Evolutionary conservation across 2,888 invertebrate genomes (phyloP).

Genomic region (Glomeris marginata): DNA sequence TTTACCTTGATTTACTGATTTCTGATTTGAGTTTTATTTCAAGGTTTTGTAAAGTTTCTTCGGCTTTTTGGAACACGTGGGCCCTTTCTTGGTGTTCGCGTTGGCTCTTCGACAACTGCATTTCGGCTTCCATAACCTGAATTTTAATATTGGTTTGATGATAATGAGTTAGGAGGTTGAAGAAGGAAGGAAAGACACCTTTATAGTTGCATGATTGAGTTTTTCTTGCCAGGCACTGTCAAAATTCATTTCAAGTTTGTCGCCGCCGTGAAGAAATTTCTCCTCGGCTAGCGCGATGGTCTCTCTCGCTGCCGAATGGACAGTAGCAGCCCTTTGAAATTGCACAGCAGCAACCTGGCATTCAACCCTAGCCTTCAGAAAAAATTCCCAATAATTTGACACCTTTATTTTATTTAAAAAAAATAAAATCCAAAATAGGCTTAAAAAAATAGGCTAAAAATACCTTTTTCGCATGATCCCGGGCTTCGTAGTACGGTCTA

Average conservation of each 20-base stretch:
- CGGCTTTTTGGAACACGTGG: constrained; percentile 61
- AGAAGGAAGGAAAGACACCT: constrained; percentile 37
- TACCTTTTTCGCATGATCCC: constrained; percentile 49
- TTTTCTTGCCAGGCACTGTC: constrained; percentile 96
- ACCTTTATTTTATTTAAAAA: neutral
- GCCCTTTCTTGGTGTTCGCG: constrained; percentile 72
- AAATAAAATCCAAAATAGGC: neutral
- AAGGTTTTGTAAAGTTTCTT: constrained; percentile 60
- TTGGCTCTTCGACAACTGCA: constrained; percentile 73
- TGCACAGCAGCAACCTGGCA: constrained; percentile 81
- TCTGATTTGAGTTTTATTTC: constrained; percentile 68
- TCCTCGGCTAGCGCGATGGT: constrained; percentile 82
- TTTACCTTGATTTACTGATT: constrained; percentile 55
- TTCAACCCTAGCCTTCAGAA: constrained; percentile 50
- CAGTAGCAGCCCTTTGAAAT: constrained; percentile 56
- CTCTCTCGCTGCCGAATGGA: constrained; percentile 85
- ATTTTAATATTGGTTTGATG: neutral
- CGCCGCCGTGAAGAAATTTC: constrained; percentile 40
- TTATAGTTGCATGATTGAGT: constrained; percentile 86
- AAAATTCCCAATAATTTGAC: neutral
- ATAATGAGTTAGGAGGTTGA: neutral
- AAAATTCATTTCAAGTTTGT: constrained; percentile 64
- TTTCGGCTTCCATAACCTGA: constrained; percentile 73
- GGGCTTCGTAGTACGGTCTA: constrained; percentile 74
- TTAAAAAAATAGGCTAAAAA: neutral